These are phyloP conservation scores for Eupeodes latifasciatus DNA, from an alignment of 2,888 invertebrate genomes.

Conservation along the genomic window DNA sequence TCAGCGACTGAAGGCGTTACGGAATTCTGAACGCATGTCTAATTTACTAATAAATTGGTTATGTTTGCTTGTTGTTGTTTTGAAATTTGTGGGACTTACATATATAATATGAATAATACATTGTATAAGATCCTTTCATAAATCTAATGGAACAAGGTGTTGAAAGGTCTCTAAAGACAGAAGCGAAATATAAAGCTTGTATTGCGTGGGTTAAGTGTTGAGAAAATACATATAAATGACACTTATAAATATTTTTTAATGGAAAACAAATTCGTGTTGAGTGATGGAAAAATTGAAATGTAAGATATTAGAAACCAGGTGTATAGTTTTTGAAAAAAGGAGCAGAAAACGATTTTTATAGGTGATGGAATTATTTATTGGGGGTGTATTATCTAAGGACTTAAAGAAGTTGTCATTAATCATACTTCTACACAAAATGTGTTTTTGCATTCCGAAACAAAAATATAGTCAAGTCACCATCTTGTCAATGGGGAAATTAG, in stretches of 20 bases:
- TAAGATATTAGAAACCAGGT: background rate
- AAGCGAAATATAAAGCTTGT: background rate
- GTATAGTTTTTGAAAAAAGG: background rate
- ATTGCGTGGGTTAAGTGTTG: constrained; percentile 25
- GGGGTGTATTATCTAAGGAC: too few relatives aligned
- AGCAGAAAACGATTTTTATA: too few relatives aligned
- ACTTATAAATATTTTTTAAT: background rate
- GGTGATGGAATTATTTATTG: too few relatives aligned
- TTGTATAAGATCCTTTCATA: background rate
- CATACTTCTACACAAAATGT: too few relatives aligned
- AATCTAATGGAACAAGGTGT: constrained; percentile 24
- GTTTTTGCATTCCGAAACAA: too few relatives aligned
- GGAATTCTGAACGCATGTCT: constrained; percentile 46
- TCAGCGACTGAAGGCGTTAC: constrained; percentile 44
- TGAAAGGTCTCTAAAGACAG: constrained; percentile 27
- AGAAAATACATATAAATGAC: constrained; percentile 9
- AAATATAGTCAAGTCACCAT: too few relatives aligned
- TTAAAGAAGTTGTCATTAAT: too few relatives aligned
- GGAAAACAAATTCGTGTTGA: background rate
- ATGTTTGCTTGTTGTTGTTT: background rate
- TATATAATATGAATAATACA: background rate
- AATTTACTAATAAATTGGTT: constrained; percentile 58
- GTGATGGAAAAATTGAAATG: background rate
- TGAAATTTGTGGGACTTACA: background rate
- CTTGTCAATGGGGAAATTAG: too few relatives aligned